Evolutionary conservation across 2,888 invertebrate species (phyloP), one percentile per base, ranked within the genome.

Genomic region (Synanthedon vespiformis): DNA sequence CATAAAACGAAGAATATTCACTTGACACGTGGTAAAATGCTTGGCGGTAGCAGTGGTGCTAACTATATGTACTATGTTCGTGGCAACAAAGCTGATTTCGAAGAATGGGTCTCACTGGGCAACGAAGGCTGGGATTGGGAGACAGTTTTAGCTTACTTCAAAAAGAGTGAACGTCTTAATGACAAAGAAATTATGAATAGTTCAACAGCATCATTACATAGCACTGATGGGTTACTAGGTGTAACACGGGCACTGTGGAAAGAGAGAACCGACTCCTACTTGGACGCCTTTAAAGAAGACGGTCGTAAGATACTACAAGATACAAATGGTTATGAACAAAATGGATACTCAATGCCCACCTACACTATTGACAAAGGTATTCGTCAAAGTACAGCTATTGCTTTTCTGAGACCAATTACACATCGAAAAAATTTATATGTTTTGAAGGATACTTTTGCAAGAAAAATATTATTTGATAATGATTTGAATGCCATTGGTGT

Each of bases 41-140:
- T 91, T 14, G 94, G 93, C 0, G 94, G 93, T 0, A 88, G 89
- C 6, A 91, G 91, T 52, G 79, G 86, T 0, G 80, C 91, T 2
- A 93, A 93, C 67, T 90, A 88, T 50, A 91, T 93, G 91, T 66
- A 90, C 8, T 91, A 93, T 61, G 76, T 91, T 0, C 80, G 90
- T 59, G 93, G 93, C 0, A 91, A 91, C 65, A 85, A 87, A 44
- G 72, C 68, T 6, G 93, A 94, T 65, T 93, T 89, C 63, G 91
- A 93, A 63, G 74, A 88, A 1, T 95, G 95, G 95, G 90, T 88
- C n/a, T 80, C 74, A 8, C 63, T 89, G 51, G 94, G 92, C 0
- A 92, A 92, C 65, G 63, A 76, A 0, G 73, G 72, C 0, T 79
- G 79, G 79, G 60, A 66, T 41, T 77, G 70, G 71, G 54, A 68